Evolutionary conservation across 2,888 invertebrate species (phyloP).

Genomic region (Notodonta dromedarius): DNA sequence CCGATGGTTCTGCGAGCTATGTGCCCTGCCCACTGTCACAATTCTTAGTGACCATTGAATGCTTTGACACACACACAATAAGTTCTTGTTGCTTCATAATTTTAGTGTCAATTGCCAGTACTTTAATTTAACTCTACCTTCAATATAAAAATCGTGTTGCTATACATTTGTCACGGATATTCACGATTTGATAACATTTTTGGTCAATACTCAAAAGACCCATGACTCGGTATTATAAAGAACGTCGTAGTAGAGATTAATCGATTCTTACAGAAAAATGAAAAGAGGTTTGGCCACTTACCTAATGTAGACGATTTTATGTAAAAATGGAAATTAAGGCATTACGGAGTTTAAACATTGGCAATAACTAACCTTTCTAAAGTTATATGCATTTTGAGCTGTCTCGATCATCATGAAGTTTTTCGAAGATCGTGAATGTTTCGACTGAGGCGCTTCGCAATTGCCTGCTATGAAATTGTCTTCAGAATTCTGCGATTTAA

Average conservation of each 20-base stretch:
- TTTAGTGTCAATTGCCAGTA: neutral
- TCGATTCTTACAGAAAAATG: no score
- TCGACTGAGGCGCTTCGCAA: conserved; percentile 40
- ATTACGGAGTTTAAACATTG: conserved; percentile 3
- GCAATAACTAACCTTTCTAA: conserved; percentile 20
- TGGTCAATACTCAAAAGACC: neutral
- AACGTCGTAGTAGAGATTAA: no score
- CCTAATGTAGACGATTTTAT: no score
- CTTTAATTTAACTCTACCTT: neutral
- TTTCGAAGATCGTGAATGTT: conserved; percentile 53
- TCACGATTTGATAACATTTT: neutral
- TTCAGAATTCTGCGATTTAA: conserved; percentile 36
- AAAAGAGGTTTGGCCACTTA: no score
- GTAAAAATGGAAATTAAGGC: neutral
- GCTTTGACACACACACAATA: neutral
- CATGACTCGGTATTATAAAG: neutral
- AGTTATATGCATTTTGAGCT: conserved; percentile 28
- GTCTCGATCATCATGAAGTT: conserved; percentile 45
- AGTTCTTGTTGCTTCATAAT: neutral
- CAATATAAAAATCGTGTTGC: neutral
- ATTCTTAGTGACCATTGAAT: no score
- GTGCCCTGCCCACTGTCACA: no score
- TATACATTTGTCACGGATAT: neutral
- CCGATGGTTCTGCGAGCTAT: no score
- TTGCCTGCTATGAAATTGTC: conserved; percentile 31